Percentiles rank a stretch among this genome's conserved stretches.
These are phyloP conservation scores for Papilio xuthus DNA, from an alignment of 1,140 invertebrate genomes.

Conservation along the genomic window DNA sequence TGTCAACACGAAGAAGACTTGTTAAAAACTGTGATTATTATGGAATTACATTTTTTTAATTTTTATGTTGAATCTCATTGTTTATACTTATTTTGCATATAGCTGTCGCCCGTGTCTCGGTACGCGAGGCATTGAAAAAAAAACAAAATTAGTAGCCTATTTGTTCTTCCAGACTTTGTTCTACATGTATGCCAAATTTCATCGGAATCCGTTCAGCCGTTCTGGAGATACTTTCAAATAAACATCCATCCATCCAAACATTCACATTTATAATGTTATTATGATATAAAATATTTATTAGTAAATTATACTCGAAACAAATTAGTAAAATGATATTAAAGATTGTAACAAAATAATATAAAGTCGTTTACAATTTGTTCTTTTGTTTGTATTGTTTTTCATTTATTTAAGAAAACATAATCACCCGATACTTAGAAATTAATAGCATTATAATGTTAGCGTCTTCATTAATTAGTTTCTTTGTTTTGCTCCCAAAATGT, in stretches of 20 bases:
- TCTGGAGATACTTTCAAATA: no score
- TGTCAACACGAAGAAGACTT: conserved; percentile 10
- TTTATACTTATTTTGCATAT: background rate
- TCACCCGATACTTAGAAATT: background rate
- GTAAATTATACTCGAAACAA: background rate
- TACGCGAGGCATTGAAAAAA: no score
- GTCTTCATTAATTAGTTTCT: background rate
- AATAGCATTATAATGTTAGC: background rate
- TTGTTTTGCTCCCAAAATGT: background rate
- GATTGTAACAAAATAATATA: background rate
- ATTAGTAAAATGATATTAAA: background rate
- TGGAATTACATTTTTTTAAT: background rate
- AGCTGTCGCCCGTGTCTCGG: no score
- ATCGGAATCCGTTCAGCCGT: no score
- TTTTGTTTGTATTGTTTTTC: background rate
- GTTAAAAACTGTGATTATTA: conserved; percentile 7
- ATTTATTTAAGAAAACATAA: background rate
- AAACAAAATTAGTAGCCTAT: no score
- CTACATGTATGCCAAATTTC: no score
- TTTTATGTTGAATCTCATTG: background rate
- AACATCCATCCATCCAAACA: no score
- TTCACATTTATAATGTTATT: no score
- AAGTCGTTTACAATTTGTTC: background rate
- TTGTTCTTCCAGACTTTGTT: no score
- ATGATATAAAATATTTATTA: no score